phyloP scores from a whole-genome alignment of 1,140 invertebrate genomes.

The Drosophila auraria region DNA sequence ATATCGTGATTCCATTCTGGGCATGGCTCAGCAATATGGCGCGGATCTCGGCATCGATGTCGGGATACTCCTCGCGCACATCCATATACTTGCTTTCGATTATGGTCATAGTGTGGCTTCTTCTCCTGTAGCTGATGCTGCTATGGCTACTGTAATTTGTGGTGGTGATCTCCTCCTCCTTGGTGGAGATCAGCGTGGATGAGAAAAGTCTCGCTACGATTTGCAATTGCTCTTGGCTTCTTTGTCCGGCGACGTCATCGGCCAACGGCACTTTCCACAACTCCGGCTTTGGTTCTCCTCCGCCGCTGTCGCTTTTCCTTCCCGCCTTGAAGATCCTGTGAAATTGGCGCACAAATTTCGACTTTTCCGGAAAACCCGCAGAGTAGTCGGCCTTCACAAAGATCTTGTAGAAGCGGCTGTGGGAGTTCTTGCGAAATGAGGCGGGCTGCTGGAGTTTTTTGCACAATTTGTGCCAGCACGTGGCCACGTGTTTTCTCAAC shows the following conservation, averaged over 20 bases:
- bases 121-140: constrained; percentile 15
- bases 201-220: constrained; percentile 71
- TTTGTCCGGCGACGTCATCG: constrained; percentile 6
- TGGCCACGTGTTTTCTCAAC: constrained; percentile 70
- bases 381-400: constrained; percentile 49
- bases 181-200: constrained; percentile 61
- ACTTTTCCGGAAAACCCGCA: constrained; percentile 37
- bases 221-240: constrained; percentile 31
- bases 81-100: constrained; percentile 59
- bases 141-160: not conserved
- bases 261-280: constrained; percentile 14
- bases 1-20: constrained; percentile 81
- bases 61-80: constrained; percentile 73
- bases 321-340: constrained; percentile 45
- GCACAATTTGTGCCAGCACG: constrained; percentile 74
- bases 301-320: constrained; percentile 7
- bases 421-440: constrained; percentile 30
- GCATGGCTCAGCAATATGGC: constrained; percentile 76
- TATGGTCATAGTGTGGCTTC: constrained; percentile 71
- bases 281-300: constrained; percentile 6
- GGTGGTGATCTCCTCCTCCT: constrained; percentile 15
- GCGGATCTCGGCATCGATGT: constrained; percentile 77
- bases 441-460: constrained; percentile 47
- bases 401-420: constrained; percentile 41
- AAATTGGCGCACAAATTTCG: constrained; percentile 50